Evolutionary conservation across 2,888 invertebrate genomes (phyloP).

Genomic region (Tuberolachnus salignus): DNA sequence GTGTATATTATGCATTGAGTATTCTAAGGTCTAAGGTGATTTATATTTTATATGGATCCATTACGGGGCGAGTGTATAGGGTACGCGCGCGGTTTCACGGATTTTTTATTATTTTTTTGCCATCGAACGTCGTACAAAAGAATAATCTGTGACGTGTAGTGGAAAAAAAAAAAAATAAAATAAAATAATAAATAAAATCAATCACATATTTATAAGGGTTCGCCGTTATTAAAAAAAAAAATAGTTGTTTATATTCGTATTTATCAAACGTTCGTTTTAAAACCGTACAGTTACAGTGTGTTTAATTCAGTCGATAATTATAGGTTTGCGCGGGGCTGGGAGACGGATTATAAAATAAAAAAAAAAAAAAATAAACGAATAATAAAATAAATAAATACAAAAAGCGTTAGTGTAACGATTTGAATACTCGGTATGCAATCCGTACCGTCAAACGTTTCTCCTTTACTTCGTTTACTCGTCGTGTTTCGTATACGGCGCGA

Average conservation of each 20-base stretch:
- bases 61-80: too few species aligned
- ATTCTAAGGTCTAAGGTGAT: background rate
- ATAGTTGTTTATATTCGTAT: too few species aligned
- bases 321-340: too few species aligned
- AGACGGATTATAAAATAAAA: background rate
- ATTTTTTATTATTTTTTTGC: too few species aligned
- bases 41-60: background rate
- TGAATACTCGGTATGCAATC: too few species aligned
- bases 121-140: too few species aligned
- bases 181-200: background rate
- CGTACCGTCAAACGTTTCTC: conserved; percentile 5
- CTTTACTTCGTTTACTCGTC: background rate
- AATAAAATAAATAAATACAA: conserved; percentile 2
- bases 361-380: conserved; percentile 5
- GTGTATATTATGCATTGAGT: background rate
- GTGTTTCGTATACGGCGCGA: background rate
- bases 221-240: too few species aligned
- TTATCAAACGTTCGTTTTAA: background rate
- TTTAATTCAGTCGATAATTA: conserved; percentile 34
- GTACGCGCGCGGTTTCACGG: too few species aligned
- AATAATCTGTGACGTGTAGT: too few species aligned
- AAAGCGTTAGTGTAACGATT: conserved; percentile 2
- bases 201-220: background rate
- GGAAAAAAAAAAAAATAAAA: too few species aligned
- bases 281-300: too few species aligned